Evolutionary conservation across 2,797 vertebrate genomes (phyloP).

Genomic region (Poecilia gillii): DNA sequence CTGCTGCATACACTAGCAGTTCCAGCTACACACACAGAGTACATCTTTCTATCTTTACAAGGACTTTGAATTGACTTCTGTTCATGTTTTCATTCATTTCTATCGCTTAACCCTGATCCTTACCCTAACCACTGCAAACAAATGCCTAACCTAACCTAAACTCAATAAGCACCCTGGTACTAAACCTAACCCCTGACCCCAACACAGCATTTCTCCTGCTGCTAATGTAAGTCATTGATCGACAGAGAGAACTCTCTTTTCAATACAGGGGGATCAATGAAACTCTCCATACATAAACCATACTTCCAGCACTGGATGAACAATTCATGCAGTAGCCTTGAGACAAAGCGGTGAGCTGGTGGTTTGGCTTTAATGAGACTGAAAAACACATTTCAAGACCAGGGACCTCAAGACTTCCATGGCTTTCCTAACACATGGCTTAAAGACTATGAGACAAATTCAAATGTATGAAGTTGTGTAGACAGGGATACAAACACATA

Average conservation of each 20-base stretch:
- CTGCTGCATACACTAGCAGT: constrained; percentile 16
- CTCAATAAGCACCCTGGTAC: neutral
- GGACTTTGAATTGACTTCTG: too few species aligned
- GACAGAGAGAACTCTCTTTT: constrained; percentile 40
- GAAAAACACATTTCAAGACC: neutral
- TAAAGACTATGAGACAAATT: neutral
- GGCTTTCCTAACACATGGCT: neutral
- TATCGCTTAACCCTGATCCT: neutral
- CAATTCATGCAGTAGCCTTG: neutral
- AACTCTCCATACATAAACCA: constrained; percentile 25
- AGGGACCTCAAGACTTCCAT: neutral
- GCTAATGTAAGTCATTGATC: constrained; percentile 46
- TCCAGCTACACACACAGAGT: constrained; percentile 3
- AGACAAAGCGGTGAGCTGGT: neutral
- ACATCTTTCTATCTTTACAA: too few species aligned
- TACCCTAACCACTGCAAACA: neutral
- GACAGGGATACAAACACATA: neutral
- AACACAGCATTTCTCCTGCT: neutral
- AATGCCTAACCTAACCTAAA: neutral
- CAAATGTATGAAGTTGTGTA: neutral
- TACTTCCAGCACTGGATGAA: neutral
- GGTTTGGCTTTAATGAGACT: neutral
- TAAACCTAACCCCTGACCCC: neutral
- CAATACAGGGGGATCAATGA: constrained; percentile 54
- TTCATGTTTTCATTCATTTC: neutral